Base-by-base conservation (phyloP, 2,113 vertebrate species). In the Ageneiosus marmoratus region DNA sequence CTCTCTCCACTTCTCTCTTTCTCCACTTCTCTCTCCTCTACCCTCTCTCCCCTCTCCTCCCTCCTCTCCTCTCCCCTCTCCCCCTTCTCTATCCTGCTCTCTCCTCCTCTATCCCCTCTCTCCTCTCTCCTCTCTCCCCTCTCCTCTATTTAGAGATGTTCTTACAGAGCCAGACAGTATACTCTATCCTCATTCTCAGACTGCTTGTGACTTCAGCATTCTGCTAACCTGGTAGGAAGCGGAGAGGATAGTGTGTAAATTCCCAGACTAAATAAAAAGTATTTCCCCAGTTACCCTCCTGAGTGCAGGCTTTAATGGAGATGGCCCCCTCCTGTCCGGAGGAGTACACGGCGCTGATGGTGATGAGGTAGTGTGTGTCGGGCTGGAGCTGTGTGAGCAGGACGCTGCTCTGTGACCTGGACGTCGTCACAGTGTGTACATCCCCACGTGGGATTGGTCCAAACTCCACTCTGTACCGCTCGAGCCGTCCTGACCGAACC, bases 241-340 rank as follows among this genome's bases (percentile, higher is more conserved):
- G n/a, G 56, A 60, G 24, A 62, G 7, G 24, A 24, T n/a, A 3
- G 24, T 11, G 3, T 24, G 24, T 11, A 58, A n/a, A n/a, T 8
- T 24, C 8, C 24, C n/a, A n/a, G n/a, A n/a, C n/a, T n/a, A n/a
- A n/a, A n/a, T n/a, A n/a, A n/a, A n/a, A n/a, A 29, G 6, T 32
- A 29, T 34, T 9, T 13, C 29, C 1, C 29, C 62, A 65, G 58
- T 18, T n/a, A 27, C 95, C 93, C 27, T 93, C 90, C 34, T 92
- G 91, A 1, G 97, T 98, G 92, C 96, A 98, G 0, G 95, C 96
- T 78, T 91, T 96, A 24, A 96, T 94, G 0, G 97, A 97, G 84
- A 97, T 91, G 2, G 95, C 94, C 63, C 87, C 94, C 89, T 97
- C 93, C 70, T 87, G 92, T 20, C 97, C 96, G 0, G 94, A 94